phyloP scores from a whole-genome alignment of 2,113 vertebrate species.

The Brachyhypopomus gauderio region DNA sequence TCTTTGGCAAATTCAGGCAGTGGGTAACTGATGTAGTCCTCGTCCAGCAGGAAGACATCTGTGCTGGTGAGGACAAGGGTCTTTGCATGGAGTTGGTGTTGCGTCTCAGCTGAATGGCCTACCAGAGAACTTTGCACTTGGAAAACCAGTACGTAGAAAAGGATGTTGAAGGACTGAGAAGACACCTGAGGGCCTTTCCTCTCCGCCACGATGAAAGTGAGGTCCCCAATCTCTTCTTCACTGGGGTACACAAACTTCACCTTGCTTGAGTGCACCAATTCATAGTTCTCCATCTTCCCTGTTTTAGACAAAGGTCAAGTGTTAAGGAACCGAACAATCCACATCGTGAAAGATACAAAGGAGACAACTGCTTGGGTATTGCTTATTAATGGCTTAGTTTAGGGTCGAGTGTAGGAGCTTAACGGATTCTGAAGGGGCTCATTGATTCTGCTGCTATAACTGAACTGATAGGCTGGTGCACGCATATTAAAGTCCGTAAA shows the following conservation, averaged over 20 bases:
- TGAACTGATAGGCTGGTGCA: too few species aligned
- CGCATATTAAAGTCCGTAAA: too few species aligned
- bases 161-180: constrained; percentile 83
- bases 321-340: not conserved
- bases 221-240: constrained; percentile 96
- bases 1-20: constrained; percentile 96
- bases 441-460: too few species aligned
- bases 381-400: too few species aligned
- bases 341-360: too few species aligned
- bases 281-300: constrained; percentile 98
- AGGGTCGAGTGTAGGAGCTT: too few species aligned
- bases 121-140: constrained; percentile 74
- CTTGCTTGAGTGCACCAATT: constrained; percentile 93
- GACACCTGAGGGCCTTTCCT: constrained; percentile 75
- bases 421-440: too few species aligned
- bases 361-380: too few species aligned
- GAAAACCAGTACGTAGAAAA: constrained; percentile 92
- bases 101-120: constrained; percentile 53
- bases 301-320: constrained; percentile 32
- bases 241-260: constrained; percentile 97
- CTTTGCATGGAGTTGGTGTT: constrained; percentile 80
- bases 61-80: constrained; percentile 90
- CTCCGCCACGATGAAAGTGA: constrained; percentile 91
- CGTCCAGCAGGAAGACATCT: constrained; percentile 89
- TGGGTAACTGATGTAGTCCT: constrained; percentile 95